Conservation (phyloP, 1,140 invertebrate genomes). For the Drosophila yakuba region DNA sequence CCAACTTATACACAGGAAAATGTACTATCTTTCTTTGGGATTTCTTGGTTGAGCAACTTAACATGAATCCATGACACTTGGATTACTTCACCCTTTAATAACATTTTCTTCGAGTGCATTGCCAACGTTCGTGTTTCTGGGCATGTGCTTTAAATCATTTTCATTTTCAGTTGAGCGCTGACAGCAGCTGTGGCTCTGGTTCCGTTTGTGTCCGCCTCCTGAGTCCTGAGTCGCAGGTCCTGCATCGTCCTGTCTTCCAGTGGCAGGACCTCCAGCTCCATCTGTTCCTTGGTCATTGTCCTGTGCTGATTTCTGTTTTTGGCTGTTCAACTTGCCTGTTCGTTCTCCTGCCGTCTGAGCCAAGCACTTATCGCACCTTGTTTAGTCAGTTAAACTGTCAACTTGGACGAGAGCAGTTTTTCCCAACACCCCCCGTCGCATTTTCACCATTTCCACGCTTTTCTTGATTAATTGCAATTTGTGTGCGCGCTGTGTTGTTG, state of each 20-base stretch:
- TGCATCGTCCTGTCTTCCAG: slow-evolving; percentile 1
- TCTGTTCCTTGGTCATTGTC: slow-evolving; percentile 68
- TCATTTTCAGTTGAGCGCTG: slow-evolving; percentile 66
- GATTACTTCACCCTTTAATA: too few relatives aligned
- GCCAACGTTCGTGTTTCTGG: slow-evolving; percentile 19
- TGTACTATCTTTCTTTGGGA: too few relatives aligned
- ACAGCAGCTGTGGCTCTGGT: slow-evolving; percentile 65
- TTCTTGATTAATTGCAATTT: slow-evolving; percentile 80
- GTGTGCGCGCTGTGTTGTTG: slow-evolving; percentile 49
- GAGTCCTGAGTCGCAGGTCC: too few relatives aligned
- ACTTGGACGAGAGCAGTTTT: slow-evolving; percentile 49
- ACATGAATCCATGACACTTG: too few relatives aligned
- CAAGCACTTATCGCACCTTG: slow-evolving; percentile 79
- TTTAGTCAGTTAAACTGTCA: slow-evolving; percentile 80
- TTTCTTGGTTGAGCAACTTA: too few relatives aligned
- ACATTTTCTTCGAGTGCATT: background rate
- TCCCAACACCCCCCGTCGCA: background rate
- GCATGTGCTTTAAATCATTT: slow-evolving; percentile 81
- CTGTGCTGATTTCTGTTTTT: slow-evolving; percentile 75
- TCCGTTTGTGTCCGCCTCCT: slow-evolving; percentile 23
- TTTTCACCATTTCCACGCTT: background rate
- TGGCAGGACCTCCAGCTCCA: slow-evolving; percentile 4
- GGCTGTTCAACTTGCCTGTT: slow-evolving; percentile 46
- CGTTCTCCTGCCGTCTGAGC: slow-evolving; percentile 34
- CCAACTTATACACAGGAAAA: too few relatives aligned